These are phyloP conservation scores for Yponomeuta plumbellus DNA, from an alignment of 2,888 invertebrate species.

Conservation along the genomic window DNA sequence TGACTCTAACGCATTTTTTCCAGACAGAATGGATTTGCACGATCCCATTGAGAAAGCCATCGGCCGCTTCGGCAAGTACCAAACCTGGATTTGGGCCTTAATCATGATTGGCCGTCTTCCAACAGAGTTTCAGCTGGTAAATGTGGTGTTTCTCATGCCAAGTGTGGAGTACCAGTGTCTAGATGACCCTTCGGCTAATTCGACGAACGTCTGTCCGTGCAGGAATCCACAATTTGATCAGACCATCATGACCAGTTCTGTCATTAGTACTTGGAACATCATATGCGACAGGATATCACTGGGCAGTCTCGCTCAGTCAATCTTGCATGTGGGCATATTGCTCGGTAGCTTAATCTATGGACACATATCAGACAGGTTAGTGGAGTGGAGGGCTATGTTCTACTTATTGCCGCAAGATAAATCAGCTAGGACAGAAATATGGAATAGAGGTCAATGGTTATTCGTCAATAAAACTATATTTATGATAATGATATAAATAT, in stretches of 20 bases:
- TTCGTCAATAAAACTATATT: too few relatives aligned
- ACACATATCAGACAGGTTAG: constrained; percentile 66
- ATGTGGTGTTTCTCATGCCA: constrained; percentile 75
- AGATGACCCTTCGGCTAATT: constrained; percentile 46
- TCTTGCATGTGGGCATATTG: constrained; percentile 74
- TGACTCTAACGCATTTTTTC: too few relatives aligned
- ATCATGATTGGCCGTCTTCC: constrained; percentile 71
- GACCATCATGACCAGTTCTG: constrained; percentile 70
- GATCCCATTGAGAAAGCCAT: constrained; percentile 63
- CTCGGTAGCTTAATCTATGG: constrained; percentile 74
- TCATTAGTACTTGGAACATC: constrained; percentile 77
- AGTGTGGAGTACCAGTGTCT: constrained; percentile 66
- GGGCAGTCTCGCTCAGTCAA: constrained; percentile 73
- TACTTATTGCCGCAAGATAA: background rate
- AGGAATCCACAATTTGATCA: constrained; percentile 70
- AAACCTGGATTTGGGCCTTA: constrained; percentile 67
- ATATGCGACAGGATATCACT: constrained; percentile 74
- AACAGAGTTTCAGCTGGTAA: constrained; percentile 74
- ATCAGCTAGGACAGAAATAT: too few relatives aligned
- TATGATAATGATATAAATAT: too few relatives aligned
- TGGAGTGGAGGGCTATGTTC: background rate
- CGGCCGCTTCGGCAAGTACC: constrained; percentile 74
- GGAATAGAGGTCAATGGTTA: too few relatives aligned
- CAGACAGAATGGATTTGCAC: constrained; percentile 20
- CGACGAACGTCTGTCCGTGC: constrained; percentile 60